Base-by-base conservation (phyloP, 2,797 vertebrate species). In the Botia almorhae region DNA sequence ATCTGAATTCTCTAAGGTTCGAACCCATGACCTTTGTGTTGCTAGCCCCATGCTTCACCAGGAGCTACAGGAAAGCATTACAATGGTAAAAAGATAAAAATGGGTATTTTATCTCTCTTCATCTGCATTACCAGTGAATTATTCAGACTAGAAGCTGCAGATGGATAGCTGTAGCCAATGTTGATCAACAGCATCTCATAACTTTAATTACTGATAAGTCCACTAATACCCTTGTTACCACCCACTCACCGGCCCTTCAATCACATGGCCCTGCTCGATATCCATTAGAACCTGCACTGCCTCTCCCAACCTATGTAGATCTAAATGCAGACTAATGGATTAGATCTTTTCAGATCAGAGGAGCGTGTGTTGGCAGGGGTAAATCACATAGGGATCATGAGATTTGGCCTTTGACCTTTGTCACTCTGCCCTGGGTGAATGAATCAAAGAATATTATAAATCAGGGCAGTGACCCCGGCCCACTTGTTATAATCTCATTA, bases 171-270 rank as follows among this genome's bases (percentile, higher is more conserved):
- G 21, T 61, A 82, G 88, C 84, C 88, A 85, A 78, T 81, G 81
- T 82, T 86, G 87, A 86, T 91, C 87, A 91, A 91, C 89, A 89
- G 81, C 83, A 80, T 88, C 89, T 90, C 87, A 87, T 88, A 89
- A 88, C 85, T 88, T 88, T 89, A 87, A 88, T 85, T n/a, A 78
- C 84, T 78, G 85, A 89, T 91, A 90, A 90, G 87, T 90, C 77
- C 33, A 84, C 82, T 92, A 90, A 91, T 91, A 89, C 87, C 88
- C 90, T 86, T 78, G 76, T 92, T 91, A 89, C 90, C 87, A 85
- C 86, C 84, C 84, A 83, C 86, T 88, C 83, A 39, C 81, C 55
- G 75, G 82, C 85, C 72, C 85, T 88, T 93, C 91, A 91, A 88
- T 92, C 91, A 90, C 78, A 78, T 51, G 69, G 82, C 82, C 64